Evolutionary conservation across 2,113 vertebrate genomes (phyloP).

Genomic region (Callopanchax toddi): DNA sequence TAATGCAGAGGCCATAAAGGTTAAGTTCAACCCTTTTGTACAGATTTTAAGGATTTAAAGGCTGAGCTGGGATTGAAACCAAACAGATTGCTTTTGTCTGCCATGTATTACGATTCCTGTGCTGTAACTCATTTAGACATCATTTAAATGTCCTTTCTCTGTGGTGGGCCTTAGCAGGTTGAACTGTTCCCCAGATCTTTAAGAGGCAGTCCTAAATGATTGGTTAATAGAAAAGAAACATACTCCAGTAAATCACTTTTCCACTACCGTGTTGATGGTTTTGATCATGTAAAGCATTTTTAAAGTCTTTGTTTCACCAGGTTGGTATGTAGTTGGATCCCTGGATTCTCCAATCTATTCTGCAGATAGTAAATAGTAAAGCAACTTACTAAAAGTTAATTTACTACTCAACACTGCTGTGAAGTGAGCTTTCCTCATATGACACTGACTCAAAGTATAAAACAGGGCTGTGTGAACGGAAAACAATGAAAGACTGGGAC

Average conservation of each 20-base stretch:
- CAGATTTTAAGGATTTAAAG: slow-evolving; percentile 12
- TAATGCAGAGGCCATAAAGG: slow-evolving; percentile 17
- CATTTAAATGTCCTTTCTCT: neutral
- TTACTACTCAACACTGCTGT: too few relatives aligned
- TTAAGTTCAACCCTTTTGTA: slow-evolving; percentile 21
- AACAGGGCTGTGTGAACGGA: too few relatives aligned
- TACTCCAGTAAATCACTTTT: neutral
- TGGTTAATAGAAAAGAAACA: neutral
- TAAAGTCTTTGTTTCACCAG: too few relatives aligned
- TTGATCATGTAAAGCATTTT: neutral
- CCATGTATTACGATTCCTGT: neutral
- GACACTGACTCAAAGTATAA: too few relatives aligned
- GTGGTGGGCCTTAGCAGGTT: neutral
- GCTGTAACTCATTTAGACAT: neutral
- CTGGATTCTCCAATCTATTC: too few relatives aligned
- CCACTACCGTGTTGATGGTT: neutral
- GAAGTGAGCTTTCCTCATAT: too few relatives aligned
- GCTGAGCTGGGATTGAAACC: neutral
- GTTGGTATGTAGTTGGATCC: neutral
- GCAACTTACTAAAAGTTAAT: too few relatives aligned
- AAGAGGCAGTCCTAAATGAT: neutral
- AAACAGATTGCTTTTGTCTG: slow-evolving; percentile 6
- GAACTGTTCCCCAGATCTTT: neutral
- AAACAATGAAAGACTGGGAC: too few relatives aligned
- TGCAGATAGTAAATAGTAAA: too few relatives aligned